Percentiles rank a stretch among this genome's conserved stretches.
phyloP scores from a whole-genome alignment of 2,113 vertebrate species.

The Pyxicephalus adspersus region DNA sequence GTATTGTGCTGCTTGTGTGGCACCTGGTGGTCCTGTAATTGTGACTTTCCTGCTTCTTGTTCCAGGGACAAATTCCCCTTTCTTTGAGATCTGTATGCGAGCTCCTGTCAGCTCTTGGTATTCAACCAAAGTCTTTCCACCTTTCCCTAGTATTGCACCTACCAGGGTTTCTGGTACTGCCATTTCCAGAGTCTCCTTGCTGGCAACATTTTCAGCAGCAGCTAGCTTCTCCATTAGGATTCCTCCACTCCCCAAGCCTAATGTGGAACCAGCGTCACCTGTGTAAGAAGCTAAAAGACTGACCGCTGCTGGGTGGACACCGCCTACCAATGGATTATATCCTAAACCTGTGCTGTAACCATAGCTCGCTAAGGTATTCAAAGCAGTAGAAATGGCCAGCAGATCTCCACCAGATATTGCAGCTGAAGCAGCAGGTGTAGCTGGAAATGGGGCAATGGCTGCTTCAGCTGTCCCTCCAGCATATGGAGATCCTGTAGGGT shows the following conservation, averaged over 20 bases:
- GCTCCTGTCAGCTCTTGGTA: conserved; percentile 95
- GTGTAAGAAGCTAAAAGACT: conserved; percentile 90
- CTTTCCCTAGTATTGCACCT: conserved; percentile 92
- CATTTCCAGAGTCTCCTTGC: conserved; percentile 91
- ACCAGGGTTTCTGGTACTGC: conserved; percentile 93
- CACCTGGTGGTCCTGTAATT: conserved; percentile 91
- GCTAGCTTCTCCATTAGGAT: conserved; percentile 86
- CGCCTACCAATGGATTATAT: conserved; percentile 87
- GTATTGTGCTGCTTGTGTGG: conserved; percentile 93
- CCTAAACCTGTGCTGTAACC: conserved; percentile 94
- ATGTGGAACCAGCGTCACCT: conserved; percentile 77
- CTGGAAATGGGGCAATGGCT: conserved; percentile 75
- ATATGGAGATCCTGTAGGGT: conserved; percentile 93
- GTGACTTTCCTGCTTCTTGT: conserved; percentile 95
- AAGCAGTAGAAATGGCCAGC: conserved; percentile 89
- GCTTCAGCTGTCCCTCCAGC: conserved; percentile 89
- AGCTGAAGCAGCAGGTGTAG: conserved; percentile 82
- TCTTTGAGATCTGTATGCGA: conserved; percentile 95
- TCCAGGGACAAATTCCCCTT: conserved; percentile 93
- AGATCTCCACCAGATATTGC: conserved; percentile 91
- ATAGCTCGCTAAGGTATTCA: conserved; percentile 92
- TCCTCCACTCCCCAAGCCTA: conserved; percentile 80
- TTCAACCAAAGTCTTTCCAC: conserved; percentile 93
- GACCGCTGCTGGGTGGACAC: conserved; percentile 87
- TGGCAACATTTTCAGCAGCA: conserved; percentile 74